Base-by-base conservation (phyloP, 2,113 vertebrate species). In the Caloenas nicobarica region DNA sequence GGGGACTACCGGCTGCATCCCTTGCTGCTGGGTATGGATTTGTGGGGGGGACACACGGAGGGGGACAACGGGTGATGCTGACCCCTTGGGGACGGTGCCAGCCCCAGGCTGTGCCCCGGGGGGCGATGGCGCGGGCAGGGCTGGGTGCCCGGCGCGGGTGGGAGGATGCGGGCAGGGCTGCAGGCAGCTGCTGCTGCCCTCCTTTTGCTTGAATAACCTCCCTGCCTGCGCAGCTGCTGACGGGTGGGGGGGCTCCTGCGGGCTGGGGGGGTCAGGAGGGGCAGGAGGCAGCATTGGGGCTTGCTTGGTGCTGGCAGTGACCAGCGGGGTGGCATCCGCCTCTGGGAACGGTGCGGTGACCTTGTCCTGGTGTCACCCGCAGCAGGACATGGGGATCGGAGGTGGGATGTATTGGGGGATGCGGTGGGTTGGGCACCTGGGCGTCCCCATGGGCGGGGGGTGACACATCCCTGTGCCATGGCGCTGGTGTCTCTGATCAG, bases 161-260 rank as follows among this genome's bases (percentile, higher is more conserved):
- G 51, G 48, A 68, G 40, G 26, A 89, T 58, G 76, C 77, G 7
- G 62, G 38, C 62, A 65, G 68, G 62, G 94, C 78, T 88, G 92
- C 66, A 34, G 91, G 93, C 86, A 76, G 93, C 60, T 92, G 96
- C 85, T 68, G 88, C 78, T 92, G 91, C 69, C 94, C 94, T 92
- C 77, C 91, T 96, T 96, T 94, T 71, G 94, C 93, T 95, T 93
- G 88, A 94, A 17, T 96, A 79, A 18, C 83, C 62, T 22, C 9
- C 0, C 70, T 79, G 91, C 88, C 62, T 31, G 92, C 54, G 26
- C 81, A 68, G 88, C 76, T 56, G 22, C 88, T 65, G 81, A 16
- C 84, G 65, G 76, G 16, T 6, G 54, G 85, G 34, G 78, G 79
- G 56, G 23, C 16, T 7, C 6, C 48, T 16, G 24, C 14, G 66